These are phyloP conservation scores for Dryas iulia DNA, from an alignment of 1,140 invertebrate genomes.

Conservation along the genomic window DNA sequence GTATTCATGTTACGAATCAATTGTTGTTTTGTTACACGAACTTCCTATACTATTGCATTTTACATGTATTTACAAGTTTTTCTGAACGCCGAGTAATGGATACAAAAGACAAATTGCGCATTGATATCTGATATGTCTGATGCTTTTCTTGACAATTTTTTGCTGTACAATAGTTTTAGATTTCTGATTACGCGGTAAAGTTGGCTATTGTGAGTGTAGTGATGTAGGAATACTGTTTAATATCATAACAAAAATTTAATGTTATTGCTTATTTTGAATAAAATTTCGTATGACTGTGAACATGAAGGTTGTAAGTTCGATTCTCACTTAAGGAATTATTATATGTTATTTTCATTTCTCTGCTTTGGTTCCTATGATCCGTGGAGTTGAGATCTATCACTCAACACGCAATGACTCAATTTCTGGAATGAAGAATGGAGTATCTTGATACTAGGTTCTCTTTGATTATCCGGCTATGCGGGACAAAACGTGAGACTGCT, in stretches of 20 bases:
- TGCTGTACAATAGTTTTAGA: slow-evolving; percentile 51
- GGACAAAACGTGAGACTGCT: too few relatives aligned
- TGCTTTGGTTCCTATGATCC: too few relatives aligned
- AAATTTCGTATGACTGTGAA: too few relatives aligned
- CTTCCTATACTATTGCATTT: slow-evolving; percentile 68
- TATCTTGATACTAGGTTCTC: too few relatives aligned
- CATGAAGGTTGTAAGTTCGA: too few relatives aligned
- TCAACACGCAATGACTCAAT: too few relatives aligned
- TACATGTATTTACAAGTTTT: slow-evolving; percentile 57
- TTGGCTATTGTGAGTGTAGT: not conserved
- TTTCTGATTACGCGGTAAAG: slow-evolving; percentile 51
- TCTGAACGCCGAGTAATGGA: slow-evolving; percentile 62
- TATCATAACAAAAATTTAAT: not conserved
- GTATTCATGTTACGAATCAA: slow-evolving; percentile 72
- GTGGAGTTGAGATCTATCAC: too few relatives aligned
- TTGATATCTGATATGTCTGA: slow-evolving; percentile 71
- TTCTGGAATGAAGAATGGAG: too few relatives aligned
- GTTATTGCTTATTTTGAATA: too few relatives aligned
- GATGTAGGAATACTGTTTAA: not conserved
- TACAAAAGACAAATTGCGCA: slow-evolving; percentile 73
- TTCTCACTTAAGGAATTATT: too few relatives aligned
- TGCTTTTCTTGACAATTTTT: slow-evolving; percentile 60
- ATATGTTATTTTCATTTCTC: too few relatives aligned
- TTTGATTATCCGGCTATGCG: too few relatives aligned
- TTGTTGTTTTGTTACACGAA: slow-evolving; percentile 51